phyloP scores from a whole-genome alignment of 1,140 invertebrate genomes.

The Caenorhabditis inopinata region DNA sequence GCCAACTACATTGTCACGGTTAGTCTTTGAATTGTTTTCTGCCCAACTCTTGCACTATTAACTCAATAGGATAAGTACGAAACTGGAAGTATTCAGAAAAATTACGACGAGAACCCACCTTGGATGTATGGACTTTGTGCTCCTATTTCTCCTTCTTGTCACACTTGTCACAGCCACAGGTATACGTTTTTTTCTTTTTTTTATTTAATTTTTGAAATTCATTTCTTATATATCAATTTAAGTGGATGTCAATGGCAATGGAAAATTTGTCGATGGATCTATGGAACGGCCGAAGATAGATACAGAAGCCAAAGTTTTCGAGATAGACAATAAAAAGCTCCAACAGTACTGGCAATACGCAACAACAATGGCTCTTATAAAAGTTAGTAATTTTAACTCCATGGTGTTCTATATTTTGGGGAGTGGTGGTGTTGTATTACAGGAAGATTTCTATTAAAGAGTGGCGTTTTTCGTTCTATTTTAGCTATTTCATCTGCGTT shows the following conservation, averaged over 20 bases:
- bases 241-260: neutral
- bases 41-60: too few species aligned
- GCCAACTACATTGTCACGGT: neutral
- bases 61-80: too few species aligned
- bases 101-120: neutral
- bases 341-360: constrained; percentile 18
- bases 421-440: too few species aligned
- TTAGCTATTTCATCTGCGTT: too few species aligned
- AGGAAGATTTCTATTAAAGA: too few species aligned
- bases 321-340: constrained; percentile 24
- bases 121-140: constrained; percentile 33
- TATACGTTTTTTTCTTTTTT: neutral
- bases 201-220: too few species aligned
- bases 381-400: neutral
- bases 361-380: neutral
- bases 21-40: neutral
- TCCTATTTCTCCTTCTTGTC: constrained; percentile 20
- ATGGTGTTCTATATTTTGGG: too few species aligned
- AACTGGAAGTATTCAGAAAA: neutral
- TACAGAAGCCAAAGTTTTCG: neutral
- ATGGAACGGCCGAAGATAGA: neutral
- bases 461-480: too few species aligned
- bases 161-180: too few species aligned
- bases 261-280: neutral
- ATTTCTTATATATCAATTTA: too few species aligned